A percentile compares a stretch with the other conserved stretches of the same genome.
These are phyloP conservation scores for Pinctada fucata DNA, from an alignment of 2,888 invertebrate genomes.

Conservation along the genomic window DNA sequence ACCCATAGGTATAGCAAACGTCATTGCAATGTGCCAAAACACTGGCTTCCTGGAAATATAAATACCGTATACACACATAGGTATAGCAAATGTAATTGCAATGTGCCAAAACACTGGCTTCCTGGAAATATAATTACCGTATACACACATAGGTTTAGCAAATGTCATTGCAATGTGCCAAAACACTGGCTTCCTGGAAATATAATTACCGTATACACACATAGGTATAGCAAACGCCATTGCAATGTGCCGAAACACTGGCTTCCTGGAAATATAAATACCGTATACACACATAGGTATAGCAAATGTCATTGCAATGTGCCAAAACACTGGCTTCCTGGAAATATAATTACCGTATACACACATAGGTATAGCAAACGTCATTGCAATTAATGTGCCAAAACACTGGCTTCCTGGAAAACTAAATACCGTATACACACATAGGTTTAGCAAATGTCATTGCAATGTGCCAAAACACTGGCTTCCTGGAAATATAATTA, in stretches of 20 bases:
- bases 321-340: no score
- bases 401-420: no score
- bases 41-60: conserved; percentile 18
- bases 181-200: conserved; percentile 26
- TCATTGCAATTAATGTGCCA: no score
- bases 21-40: conserved; percentile 34
- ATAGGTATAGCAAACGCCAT: neutral
- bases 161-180: conserved; percentile 23
- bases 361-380: no score
- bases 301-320: no score
- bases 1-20: conserved; percentile 30
- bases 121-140: conserved; percentile 24
- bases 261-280: conserved; percentile 11
- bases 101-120: conserved; percentile 34
- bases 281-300: no score
- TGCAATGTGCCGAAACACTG: conserved; percentile 33
- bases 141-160: conserved; percentile 17
- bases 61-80: conserved; percentile 27
- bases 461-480: no score
- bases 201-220: conserved; percentile 24
- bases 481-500: no score
- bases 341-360: no score
- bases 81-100: conserved; percentile 23
- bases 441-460: no score
- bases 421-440: no score